phyloP scores from a whole-genome alignment of 2,113 vertebrate genomes.

The Nerophis lumbriciformis region DNA sequence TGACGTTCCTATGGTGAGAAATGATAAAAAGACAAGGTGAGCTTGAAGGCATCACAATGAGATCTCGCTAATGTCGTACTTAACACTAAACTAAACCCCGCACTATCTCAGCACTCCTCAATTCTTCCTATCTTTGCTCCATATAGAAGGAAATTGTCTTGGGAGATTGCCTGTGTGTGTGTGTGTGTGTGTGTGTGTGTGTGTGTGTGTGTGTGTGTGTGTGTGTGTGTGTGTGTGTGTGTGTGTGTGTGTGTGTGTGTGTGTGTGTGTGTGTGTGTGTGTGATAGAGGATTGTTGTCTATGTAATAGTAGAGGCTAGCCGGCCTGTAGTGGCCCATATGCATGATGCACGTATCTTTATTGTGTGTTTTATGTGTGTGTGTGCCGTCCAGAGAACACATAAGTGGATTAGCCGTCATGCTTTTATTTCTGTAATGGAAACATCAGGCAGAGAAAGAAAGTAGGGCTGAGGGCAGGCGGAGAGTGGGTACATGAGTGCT shows the following conservation, averaged over 20 bases:
- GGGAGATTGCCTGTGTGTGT: conserved; percentile 25
- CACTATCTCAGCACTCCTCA: conserved; percentile 1
- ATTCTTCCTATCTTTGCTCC: conserved; percentile 13
- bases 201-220: background rate
- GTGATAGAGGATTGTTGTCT: background rate
- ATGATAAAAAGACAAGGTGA: conserved; percentile 2
- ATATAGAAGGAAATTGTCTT: conserved; percentile 34
- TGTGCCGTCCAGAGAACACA: conserved; percentile 57
- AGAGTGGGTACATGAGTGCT: conserved; percentile 3
- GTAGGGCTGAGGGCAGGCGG: conserved; percentile 45
- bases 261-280: conserved; percentile 7
- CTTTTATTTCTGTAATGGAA: conserved; percentile 73
- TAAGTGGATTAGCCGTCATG: conserved; percentile 71
- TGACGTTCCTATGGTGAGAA: conserved; percentile 6
- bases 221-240: too few relatives aligned
- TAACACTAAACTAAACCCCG: background rate
- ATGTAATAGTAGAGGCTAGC: background rate
- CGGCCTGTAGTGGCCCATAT: conserved; percentile 12
- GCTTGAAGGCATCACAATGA: conserved; percentile 3
- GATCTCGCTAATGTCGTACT: conserved; percentile 3
- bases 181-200: conserved; percentile 14
- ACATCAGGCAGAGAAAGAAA: conserved; percentile 58
- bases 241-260: conserved; percentile 6
- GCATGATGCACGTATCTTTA: conserved; percentile 15
- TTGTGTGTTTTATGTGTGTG: conserved; percentile 11